phyloP scores from a whole-genome alignment of 2,113 vertebrate genomes.

The Holacanthus passer region DNA sequence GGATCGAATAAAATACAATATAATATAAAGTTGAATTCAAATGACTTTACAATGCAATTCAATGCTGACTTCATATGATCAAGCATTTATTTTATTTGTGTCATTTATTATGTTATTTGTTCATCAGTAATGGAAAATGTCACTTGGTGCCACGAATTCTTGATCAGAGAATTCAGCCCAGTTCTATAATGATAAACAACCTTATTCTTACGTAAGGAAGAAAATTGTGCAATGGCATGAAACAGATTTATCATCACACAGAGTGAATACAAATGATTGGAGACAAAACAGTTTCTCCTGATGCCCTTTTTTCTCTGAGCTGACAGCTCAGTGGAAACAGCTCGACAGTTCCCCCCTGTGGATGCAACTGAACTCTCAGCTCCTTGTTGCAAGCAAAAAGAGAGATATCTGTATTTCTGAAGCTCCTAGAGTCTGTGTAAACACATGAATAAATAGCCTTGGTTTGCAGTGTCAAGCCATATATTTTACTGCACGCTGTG shows the following conservation, averaged over 20 bases:
- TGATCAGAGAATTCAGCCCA: neutral
- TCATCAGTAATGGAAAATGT: neutral
- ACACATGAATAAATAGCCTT: neutral
- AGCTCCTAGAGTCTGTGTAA: neutral
- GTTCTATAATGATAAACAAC: neutral
- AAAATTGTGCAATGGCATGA: neutral
- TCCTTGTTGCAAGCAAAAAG: neutral
- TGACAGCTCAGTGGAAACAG: neutral
- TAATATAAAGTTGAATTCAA: neutral
- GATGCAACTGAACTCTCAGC: neutral
- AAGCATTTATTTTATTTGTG: neutral
- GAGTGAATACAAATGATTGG: neutral
- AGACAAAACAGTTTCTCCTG: neutral
- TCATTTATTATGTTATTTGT: neutral
- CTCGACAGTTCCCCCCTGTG: conserved; percentile 45
- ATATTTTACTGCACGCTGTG: neutral
- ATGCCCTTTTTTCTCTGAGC: neutral
- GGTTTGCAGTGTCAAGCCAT: neutral
- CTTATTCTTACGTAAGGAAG: neutral
- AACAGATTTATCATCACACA: neutral
- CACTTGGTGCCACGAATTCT: neutral
- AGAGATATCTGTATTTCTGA: neutral
- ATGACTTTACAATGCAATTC: neutral
- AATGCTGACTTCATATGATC: neutral
- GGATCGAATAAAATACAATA: neutral